Evolutionary conservation across 2,888 invertebrate species (phyloP).

Genomic region (Lamellibrachia columna): DNA sequence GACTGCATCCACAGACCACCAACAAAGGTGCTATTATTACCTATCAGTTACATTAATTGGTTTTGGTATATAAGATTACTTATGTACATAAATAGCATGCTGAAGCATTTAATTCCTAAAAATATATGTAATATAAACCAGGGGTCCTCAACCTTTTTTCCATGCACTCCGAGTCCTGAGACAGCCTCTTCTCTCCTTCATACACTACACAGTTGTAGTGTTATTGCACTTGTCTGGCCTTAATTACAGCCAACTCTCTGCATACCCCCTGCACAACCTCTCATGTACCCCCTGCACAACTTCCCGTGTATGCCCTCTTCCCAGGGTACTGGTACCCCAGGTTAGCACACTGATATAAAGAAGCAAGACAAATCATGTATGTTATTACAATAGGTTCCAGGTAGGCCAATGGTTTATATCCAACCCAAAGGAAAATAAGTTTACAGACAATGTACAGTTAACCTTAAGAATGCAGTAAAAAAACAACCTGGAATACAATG

Average conservation of each 20-base stretch:
- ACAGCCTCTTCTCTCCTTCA: neutral
- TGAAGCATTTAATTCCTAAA: neutral
- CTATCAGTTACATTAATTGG: neutral
- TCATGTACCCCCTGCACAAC: neutral
- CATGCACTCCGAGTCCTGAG: neutral
- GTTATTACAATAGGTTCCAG: neutral
- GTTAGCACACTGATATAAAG: neutral
- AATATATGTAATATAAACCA: neutral
- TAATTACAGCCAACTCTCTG: neutral
- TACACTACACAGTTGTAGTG: neutral
- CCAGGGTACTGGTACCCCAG: neutral
- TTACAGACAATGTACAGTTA: neutral
- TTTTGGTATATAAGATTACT: neutral
- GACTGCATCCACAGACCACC: too few relatives aligned
- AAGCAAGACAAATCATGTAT: too few relatives aligned
- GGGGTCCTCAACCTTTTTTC: too few relatives aligned
- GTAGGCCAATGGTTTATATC: neutral
- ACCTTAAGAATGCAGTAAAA: neutral
- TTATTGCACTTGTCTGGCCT: neutral
- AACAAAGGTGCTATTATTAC: neutral
- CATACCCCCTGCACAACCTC: neutral
- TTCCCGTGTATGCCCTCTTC: neutral
- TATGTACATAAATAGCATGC: neutral
- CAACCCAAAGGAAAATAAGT: neutral
- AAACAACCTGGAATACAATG: too few relatives aligned